Evolutionary conservation across 2,888 invertebrate species (phyloP), one percentile per base, ranked within the genome.

Genomic region (Andrena bicolor): DNA sequence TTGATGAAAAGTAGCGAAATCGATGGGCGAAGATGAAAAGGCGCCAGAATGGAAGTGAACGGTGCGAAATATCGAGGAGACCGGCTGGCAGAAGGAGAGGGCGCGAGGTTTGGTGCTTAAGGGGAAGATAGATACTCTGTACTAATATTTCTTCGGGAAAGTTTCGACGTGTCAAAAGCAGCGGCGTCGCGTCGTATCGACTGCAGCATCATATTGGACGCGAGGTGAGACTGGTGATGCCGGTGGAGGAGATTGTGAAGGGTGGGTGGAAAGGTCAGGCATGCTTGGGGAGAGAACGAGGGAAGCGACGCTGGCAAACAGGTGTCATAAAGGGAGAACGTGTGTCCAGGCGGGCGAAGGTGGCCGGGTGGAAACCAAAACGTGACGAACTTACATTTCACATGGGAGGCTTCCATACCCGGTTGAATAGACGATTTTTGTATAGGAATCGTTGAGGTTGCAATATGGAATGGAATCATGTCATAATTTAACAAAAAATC

Each of bases 281-380:
- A 20, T 65, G 48, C 64, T 35, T 53, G 30, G 35, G 10, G 23
- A 32, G 58, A 70, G 80, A 71, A 75, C 30, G 69, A 72, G 75
- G 61, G 58, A 68, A 76, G 85, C 80, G 73, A 84, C 81, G 85
- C 76, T 80, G 85, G 90, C 89, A 91, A 92, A 92, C 92, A 92
- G 91, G 91, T 92, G 92, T 91, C 91, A 89, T 92, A 91, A 92
- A 90, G 82, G 84, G 83, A 85, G 86, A 85, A 90, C 90, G 91
- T 91, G 90, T 90, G 86, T 86, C 83, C 83, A 53, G 64, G 61
- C 73, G 81, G 79, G 83, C 81, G 85, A 75, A 66, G 78, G 80
- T 76, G 65, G 56, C 58, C 64, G 65, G 88, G 84, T 84, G 84
- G 81, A 81, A 86, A 78, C 77, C 76, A 85, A 86, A 83, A 90